Conservation (phyloP, 2,888 invertebrate species). For the Amphipyra berbera region DNA sequence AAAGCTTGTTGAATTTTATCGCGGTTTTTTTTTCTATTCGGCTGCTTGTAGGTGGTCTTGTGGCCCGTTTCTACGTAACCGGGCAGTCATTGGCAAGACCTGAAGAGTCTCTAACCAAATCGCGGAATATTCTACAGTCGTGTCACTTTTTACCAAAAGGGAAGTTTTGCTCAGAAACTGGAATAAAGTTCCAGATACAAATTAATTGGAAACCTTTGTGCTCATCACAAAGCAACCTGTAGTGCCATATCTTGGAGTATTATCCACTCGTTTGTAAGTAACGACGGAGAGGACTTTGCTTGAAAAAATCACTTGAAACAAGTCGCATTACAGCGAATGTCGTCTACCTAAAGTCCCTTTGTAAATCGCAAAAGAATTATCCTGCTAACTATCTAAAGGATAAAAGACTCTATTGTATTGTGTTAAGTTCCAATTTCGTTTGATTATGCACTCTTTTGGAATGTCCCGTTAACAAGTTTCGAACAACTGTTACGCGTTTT, state of each 20-base stretch:
- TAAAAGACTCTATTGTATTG: constrained; percentile 31
- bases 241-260: constrained; percentile 36
- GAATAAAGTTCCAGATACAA: background rate
- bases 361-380: constrained; percentile 68
- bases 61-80: too few species aligned
- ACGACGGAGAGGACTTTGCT: constrained; percentile 52
- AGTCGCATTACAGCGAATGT: constrained; percentile 68
- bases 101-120: too few species aligned
- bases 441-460: constrained; percentile 16
- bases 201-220: constrained; percentile 9
- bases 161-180: too few species aligned
- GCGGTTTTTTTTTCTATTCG: too few species aligned
- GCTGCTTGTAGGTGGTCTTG: too few species aligned
- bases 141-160: too few species aligned
- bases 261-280: constrained; percentile 38
- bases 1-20: background rate
- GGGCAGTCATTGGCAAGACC: too few species aligned
- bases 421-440: constrained; percentile 27
- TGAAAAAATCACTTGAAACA: constrained; percentile 69
- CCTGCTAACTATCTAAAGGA: constrained; percentile 31
- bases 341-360: constrained; percentile 65
- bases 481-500: constrained; percentile 49
- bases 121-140: background rate
- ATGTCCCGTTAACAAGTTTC: constrained; percentile 45
- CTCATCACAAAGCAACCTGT: constrained; percentile 21